Conservation (phyloP, 2,113 vertebrate genomes). For the Anhinga anhinga region DNA sequence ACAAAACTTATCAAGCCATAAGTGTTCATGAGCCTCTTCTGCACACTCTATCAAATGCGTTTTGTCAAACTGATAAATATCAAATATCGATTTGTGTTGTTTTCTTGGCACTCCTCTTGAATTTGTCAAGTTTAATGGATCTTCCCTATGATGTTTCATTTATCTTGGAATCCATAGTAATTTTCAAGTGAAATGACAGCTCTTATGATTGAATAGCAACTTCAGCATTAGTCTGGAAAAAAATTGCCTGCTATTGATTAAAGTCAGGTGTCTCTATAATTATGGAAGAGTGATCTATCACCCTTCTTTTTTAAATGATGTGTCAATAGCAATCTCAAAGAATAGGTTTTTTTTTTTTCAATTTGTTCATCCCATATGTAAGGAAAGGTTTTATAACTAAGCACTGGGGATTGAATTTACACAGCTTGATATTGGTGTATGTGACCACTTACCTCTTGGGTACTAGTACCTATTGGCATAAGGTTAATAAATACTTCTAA, state of each 20-base stretch:
- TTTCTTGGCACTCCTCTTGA: constrained; percentile 46
- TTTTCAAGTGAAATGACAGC: constrained; percentile 44
- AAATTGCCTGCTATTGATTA: constrained; percentile 31
- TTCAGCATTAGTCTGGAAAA: constrained; percentile 4
- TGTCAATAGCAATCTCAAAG: constrained; percentile 6
- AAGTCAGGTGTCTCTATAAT: constrained; percentile 21
- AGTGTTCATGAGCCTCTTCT: background rate
- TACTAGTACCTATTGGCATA: background rate
- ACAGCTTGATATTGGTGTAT: background rate
- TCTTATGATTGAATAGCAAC: constrained; percentile 25
- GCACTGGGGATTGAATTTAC: background rate
- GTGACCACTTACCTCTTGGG: background rate
- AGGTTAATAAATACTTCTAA: background rate
- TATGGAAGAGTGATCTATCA: background rate
- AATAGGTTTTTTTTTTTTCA: too few relatives aligned
- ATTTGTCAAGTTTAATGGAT: constrained; percentile 52
- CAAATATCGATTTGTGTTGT: constrained; percentile 44
- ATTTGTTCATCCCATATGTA: background rate
- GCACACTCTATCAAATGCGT: constrained; percentile 1
- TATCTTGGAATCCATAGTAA: constrained; percentile 40
- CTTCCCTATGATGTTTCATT: constrained; percentile 37
- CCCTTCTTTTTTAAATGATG: background rate
- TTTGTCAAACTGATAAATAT: constrained; percentile 63
- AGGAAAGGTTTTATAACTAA: background rate
- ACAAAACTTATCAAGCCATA: background rate